These are phyloP conservation scores for Drosophila cracens DNA, from an alignment of 2,888 invertebrate genomes.

Conservation along the genomic window DNA sequence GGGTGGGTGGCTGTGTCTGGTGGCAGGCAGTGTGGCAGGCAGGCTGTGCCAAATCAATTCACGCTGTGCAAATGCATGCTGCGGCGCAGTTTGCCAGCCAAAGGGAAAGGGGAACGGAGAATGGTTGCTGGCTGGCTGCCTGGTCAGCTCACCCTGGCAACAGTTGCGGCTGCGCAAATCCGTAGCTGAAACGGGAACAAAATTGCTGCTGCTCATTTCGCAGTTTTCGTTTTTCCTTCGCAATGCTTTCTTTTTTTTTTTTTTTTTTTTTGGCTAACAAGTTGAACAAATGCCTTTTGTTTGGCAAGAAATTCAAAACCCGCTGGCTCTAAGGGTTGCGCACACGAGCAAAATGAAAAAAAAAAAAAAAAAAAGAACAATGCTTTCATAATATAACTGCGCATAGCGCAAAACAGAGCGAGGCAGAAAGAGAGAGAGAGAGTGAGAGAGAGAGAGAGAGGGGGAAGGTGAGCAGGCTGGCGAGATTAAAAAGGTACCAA, in stretches of 20 bases:
- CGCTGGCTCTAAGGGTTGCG: conserved; percentile 65
- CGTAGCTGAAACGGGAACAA: conserved; percentile 9
- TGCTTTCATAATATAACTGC: conserved; percentile 73
- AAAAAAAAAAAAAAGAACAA: conserved; percentile 64
- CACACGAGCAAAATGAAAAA: conserved; percentile 3
- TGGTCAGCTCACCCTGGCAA: conserved; percentile 47
- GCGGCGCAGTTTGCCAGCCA: conserved; percentile 22
- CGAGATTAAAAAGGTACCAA: conserved; percentile 80
- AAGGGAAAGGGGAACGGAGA: conserved; percentile 1
- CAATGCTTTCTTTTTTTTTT: not conserved
- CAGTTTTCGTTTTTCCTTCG: conserved; percentile 35
- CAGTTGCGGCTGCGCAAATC: conserved; percentile 69
- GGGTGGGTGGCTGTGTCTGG: conserved; percentile 43
- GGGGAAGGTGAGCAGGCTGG: conserved; percentile 8
- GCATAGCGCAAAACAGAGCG: conserved; percentile 35
- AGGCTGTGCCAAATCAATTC: conserved; percentile 71
- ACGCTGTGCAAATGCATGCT: conserved; percentile 64
- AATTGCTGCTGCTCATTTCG: conserved; percentile 68
- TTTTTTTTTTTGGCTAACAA: conserved; percentile 42
- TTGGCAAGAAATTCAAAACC: conserved; percentile 75
- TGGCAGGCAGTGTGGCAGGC: conserved; percentile 7
- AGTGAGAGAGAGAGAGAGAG: not conserved
- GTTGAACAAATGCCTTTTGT: conserved; percentile 63
- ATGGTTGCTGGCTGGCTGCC: conserved; percentile 4
- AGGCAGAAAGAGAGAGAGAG: not conserved